Conservation (phyloP, 1,140 invertebrate species). For the Agrilus planipennis region DNA sequence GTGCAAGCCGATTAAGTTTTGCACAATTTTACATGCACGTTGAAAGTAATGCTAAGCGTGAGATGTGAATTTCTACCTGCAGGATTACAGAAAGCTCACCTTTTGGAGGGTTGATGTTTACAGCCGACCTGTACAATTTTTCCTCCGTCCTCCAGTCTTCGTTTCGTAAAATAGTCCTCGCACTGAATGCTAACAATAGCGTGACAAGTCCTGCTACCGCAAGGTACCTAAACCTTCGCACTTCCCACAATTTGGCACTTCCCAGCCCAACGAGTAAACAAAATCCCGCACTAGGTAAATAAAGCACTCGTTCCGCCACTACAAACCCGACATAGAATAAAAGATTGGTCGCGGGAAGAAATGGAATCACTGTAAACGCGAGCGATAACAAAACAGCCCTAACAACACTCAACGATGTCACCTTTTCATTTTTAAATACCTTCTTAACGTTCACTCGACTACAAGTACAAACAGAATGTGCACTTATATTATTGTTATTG, state of each 20-base stretch:
- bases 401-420: constrained; percentile 33
- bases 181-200: constrained; percentile 57
- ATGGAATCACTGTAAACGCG: constrained; percentile 75
- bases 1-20: too few relatives aligned
- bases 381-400: constrained; percentile 51
- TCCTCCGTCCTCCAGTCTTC: constrained; percentile 89
- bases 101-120: constrained; percentile 93
- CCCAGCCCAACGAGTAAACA: constrained; percentile 78
- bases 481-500: constrained; percentile 39
- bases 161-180: constrained; percentile 71
- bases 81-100: too few relatives aligned
- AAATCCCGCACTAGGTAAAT: constrained; percentile 91
- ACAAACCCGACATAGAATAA: constrained; percentile 97
- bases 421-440: constrained; percentile 7
- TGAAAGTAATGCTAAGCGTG: too few relatives aligned
- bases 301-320: constrained; percentile 88
- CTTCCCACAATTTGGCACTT: constrained; percentile 40
- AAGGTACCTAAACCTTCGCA: constrained; percentile 26
- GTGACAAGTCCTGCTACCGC: constrained; percentile 43
- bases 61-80: too few relatives aligned
- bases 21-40: too few relatives aligned
- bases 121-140: constrained; percentile 80
- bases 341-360: constrained; percentile 85
- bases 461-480: constrained; percentile 20
- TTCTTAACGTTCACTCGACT: constrained; percentile 1